These are phyloP conservation scores for Nyctibius bracteatus DNA, from an alignment of 2,113 vertebrate genomes.

Conservation along the genomic window DNA sequence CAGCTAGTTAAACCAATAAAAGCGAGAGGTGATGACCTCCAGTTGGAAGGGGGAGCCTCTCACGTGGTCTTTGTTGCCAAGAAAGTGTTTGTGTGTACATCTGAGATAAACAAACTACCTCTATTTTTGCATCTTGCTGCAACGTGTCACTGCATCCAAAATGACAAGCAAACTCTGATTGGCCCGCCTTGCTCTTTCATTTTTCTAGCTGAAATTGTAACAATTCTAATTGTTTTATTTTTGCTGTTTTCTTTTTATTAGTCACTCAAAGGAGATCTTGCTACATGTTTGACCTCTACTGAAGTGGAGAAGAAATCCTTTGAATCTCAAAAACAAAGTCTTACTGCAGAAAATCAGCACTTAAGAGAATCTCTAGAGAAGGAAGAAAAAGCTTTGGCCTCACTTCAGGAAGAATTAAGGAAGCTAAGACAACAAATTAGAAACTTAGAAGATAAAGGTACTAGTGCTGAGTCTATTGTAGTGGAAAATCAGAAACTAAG, in stretches of 20 bases:
- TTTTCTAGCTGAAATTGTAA: conserved; percentile 61
- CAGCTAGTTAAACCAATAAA: not conserved
- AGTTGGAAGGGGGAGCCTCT: not conserved
- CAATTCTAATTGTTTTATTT: not conserved
- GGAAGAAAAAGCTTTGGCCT: conserved; percentile 80
- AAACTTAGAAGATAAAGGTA: conserved; percentile 79
- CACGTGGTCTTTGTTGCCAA: conserved; percentile 7
- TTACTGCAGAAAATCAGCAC: conserved; percentile 82
- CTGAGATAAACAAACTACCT: conserved; percentile 1
- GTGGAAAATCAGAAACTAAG: conserved; percentile 86
- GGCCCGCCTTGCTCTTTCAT: not conserved
- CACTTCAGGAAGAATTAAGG: conserved; percentile 83
- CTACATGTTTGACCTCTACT: conserved; percentile 72
- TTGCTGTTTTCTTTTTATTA: conserved; percentile 38
- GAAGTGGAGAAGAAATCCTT: conserved; percentile 73
- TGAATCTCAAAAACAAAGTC: conserved; percentile 73
- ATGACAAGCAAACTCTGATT: not conserved
- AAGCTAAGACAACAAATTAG: conserved; percentile 81
- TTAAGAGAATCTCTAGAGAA: conserved; percentile 82
- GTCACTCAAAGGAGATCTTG: conserved; percentile 78
- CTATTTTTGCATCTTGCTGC: not conserved
- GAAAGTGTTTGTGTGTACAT: not conserved
- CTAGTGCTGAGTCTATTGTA: conserved; percentile 71
- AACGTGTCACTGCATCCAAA: not conserved
- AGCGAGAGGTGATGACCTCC: not conserved